A percentile compares a stretch with the other conserved stretches of the same genome.
Evolutionary conservation across 2,888 invertebrate genomes (phyloP).

Genomic region (Troides helena): DNA sequence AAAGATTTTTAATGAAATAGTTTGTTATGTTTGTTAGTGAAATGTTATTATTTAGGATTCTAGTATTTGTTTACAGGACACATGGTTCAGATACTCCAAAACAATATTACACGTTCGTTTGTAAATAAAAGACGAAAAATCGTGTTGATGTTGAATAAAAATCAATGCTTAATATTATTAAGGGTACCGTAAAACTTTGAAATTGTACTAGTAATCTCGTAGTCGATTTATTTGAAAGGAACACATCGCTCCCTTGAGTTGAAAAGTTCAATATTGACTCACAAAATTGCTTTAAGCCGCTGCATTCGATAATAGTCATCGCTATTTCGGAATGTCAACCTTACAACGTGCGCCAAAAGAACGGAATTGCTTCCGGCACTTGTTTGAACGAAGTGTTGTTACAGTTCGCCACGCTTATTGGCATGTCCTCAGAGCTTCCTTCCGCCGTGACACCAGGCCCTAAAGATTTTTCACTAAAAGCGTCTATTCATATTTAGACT

Average conservation of each 20-base stretch:
- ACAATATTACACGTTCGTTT: neutral
- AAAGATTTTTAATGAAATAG: too few species aligned
- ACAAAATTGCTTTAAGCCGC: constrained; percentile 75
- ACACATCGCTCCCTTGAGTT: constrained; percentile 67
- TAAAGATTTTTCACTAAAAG: constrained; percentile 55
- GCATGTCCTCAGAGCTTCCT: constrained; percentile 73
- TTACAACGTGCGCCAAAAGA: constrained; percentile 53
- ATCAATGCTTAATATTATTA: constrained; percentile 26
- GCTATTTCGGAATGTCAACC: constrained; percentile 65
- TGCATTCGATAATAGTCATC: constrained; percentile 64
- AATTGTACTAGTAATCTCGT: constrained; percentile 41
- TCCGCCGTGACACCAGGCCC: constrained; percentile 46
- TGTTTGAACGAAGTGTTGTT: constrained; percentile 64
- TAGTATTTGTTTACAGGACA: too few species aligned
- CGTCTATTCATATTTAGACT: constrained; percentile 39
- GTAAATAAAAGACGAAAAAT: neutral
- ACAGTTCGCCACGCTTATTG: constrained; percentile 69
- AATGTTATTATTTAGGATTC: too few species aligned
- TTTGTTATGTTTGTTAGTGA: too few species aligned
- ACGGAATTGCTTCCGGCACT: constrained; percentile 55
- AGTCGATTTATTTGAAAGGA: constrained; percentile 57
- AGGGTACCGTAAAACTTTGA: constrained; percentile 36
- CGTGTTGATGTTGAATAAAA: neutral
- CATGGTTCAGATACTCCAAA: neutral
- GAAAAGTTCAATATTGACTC: constrained; percentile 76